Evolutionary conservation across 1,140 invertebrate species (phyloP).

Genomic region (Philaenus spumarius): DNA sequence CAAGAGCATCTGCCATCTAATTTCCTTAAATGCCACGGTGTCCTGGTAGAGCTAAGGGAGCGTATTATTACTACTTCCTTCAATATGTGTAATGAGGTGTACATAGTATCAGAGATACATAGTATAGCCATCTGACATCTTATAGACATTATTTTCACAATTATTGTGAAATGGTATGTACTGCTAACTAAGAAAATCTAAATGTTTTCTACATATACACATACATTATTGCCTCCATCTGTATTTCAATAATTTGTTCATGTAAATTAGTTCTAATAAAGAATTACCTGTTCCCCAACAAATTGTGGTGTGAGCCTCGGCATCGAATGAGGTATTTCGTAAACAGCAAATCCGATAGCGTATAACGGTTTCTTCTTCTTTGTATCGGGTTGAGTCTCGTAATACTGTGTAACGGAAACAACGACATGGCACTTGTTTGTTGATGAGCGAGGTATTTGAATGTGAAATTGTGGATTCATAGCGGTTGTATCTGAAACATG

Average conservation of each 20-base stretch:
- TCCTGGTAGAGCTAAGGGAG: too few relatives aligned
- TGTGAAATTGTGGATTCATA: constrained; percentile 65
- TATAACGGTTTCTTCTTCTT: constrained; percentile 45
- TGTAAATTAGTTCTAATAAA: background rate
- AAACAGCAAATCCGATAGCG: constrained; percentile 61
- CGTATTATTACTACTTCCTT: too few relatives aligned
- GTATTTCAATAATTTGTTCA: constrained; percentile 6
- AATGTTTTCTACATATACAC: too few relatives aligned
- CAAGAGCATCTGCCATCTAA: too few relatives aligned
- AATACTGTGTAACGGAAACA: constrained; percentile 64
- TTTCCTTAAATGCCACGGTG: too few relatives aligned
- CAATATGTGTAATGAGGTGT: too few relatives aligned
- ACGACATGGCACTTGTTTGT: constrained; percentile 62
- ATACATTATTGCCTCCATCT: too few relatives aligned
- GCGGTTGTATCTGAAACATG: constrained; percentile 51
- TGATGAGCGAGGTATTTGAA: constrained; percentile 55
- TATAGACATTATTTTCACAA: too few relatives aligned
- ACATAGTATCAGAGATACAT: too few relatives aligned
- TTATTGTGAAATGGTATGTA: too few relatives aligned
- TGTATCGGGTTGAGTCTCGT: constrained; percentile 44
- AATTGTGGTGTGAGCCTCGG: constrained; percentile 52
- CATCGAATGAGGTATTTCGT: constrained; percentile 58
- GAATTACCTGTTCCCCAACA: constrained; percentile 50
- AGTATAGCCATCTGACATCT: too few relatives aligned
- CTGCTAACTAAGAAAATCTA: too few relatives aligned